Base-by-base conservation (phyloP, 2,113 vertebrate species). In the Bubo blakistoni region DNA sequence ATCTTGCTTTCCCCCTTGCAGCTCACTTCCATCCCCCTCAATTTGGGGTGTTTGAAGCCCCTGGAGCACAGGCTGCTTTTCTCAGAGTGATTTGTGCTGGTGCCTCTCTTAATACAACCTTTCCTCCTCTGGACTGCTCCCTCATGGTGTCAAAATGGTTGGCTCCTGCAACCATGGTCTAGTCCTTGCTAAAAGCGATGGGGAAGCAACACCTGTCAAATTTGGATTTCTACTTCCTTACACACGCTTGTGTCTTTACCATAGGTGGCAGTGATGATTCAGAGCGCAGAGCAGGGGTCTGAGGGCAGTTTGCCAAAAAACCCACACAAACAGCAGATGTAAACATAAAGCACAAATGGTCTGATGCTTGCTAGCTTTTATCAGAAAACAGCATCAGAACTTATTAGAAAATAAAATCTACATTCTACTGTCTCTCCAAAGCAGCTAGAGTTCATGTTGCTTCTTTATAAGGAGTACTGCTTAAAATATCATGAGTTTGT, bases 41-140 rank as follows among this genome's bases (percentile, higher is more conserved):
- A 0, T 54, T 3, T 85, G 26, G 38, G 29, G 19, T 46, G 17
- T 77, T 79, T 0, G 0, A 87, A 91, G 27, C 2, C 34, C 40
- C 40, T 3, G 10, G 73, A 76, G 58, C 1, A 1, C 29, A 57
- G 21, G 15, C 27, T 86, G 36, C 16, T 89, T 91, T 76, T 51
- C 44, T 62, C 11, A 2, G 25, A 79, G 57, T 0, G 0, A 49
- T 76, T 81, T 84, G 25, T 29, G 6, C 27, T 3, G 1, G 6
- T 42, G 11, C 17, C 36, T 89, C 61, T 71, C 22, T 86, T 89
- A 44, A 61, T 6, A 81, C 11, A 73, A 22, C 5, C 15, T 69
- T 86, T 84, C 30, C 10, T 58, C 16, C 24, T 52, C 51, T 6
- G 1, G 11, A 42, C 46, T 54, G 30, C 57, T 72, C 36, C 61